Evolutionary conservation across 2,797 vertebrate genomes (phyloP), one percentile per base, ranked within the genome.

Genomic region (Champsocephalus gunnari): DNA sequence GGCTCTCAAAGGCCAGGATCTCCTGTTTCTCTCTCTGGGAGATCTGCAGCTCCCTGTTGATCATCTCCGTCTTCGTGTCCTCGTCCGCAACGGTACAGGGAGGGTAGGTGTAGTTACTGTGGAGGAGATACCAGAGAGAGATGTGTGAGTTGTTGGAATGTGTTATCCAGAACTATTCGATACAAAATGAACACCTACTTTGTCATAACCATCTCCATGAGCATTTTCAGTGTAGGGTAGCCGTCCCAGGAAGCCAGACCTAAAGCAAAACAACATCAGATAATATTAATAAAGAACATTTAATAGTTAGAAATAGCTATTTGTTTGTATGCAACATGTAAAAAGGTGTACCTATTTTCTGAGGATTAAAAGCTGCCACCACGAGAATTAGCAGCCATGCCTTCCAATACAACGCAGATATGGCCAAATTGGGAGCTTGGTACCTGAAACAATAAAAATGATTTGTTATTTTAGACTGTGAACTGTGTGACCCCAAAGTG

Each of bases 171-270:
- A 65, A 14, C 14, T 1, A 5, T 17, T 56, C 13, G 0, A 67
- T 3, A 47, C 0, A 11, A 32, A 17, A 49, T 57, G 10, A 68
- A 28, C 28, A 28, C 95, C 63, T 85, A 99, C 98, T 99, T 99
- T 58, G 98, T 99, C 98, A 99, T 99, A 75, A 98, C 98, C 98
- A 99, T 99, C 89, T 99, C 98, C 98, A 99, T 99, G n/a, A 99
- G 97, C 98, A 99, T 99, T 94, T 99, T 99, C 13, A 99, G 90
- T 0, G 98, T 98, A 2, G 98, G 98, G 81, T 99, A 99, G 55
- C 98, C 97, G 61, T 99, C 98, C 98, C 98, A 99, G 0, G 98
- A 98, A 48, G 97, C 96, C 89, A 98, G 84, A 73, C 98, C 98
- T 99, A 68, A 44, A 87, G 56, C 4, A 19, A 41, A 69, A 63